Evolutionary conservation across 2,797 vertebrate genomes (phyloP).

Genomic region (Miopithecus talapoin): DNA sequence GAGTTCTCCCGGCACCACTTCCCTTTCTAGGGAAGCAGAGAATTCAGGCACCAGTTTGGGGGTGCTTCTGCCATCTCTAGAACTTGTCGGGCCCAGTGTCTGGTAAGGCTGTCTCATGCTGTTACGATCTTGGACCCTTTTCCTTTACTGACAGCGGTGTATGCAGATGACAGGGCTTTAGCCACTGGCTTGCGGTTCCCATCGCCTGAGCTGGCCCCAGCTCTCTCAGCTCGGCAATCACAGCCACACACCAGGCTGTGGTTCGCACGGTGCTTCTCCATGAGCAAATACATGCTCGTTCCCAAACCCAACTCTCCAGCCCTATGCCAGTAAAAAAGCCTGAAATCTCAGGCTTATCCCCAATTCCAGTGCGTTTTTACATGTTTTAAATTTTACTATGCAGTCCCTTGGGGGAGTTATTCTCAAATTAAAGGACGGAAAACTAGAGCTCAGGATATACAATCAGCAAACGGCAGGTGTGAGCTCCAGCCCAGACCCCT

Average conservation of each 20-base stretch:
- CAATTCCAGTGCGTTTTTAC: neutral
- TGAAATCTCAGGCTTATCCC: neutral
- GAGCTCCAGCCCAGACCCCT: neutral
- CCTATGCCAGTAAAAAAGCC: neutral
- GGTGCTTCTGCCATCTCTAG: neutral
- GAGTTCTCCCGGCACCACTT: neutral
- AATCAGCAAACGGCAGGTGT: rapidly evolving
- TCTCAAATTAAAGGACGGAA: neutral
- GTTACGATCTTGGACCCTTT: rapidly evolving
- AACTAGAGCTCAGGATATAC: neutral
- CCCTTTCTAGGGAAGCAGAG: neutral
- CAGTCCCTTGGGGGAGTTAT: neutral
- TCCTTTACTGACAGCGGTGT: too few species aligned
- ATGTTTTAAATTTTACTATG: neutral
- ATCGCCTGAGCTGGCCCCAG: neutral
- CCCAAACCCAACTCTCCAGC: neutral
- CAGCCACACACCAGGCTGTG: neutral
- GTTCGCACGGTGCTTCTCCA: rapidly evolving
- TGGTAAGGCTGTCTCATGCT: neutral
- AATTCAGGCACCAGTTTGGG: neutral
- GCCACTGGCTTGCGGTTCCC: rapidly evolving
- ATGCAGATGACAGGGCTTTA: rapidly evolving
- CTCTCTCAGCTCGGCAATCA: neutral
- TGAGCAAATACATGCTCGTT: neutral
- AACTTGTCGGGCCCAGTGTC: neutral